Evolutionary conservation across 2,797 vertebrate genomes (phyloP), one percentile per base, ranked within the genome.

Genomic region (Decapterus maruadsi): DNA sequence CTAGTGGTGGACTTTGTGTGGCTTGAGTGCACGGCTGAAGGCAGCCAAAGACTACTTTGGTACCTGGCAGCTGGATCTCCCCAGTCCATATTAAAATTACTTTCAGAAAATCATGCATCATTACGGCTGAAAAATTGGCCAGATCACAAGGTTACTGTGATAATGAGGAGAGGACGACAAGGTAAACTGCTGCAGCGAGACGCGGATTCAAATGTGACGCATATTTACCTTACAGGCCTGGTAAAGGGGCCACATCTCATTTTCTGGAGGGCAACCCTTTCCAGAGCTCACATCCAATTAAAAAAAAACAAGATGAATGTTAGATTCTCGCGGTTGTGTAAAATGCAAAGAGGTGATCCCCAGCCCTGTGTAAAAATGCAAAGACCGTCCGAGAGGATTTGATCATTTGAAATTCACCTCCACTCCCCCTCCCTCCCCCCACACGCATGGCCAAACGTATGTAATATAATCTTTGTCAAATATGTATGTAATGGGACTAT

Each of bases 111-210:
- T 79, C 83, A 77, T 66, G 80, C 85, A 83, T 92, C 88, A 90
- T 92, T 92, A 91, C 54, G 1, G 68, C 51, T 62, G 66, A 64
- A 76, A 78, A 88, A 88, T 51, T 77, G 82, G 68, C 75, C 84
- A 68, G 88, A 90, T 92, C 86, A 85, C 83, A 88, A 91, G 93
- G 93, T 92, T 85, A 87, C 67, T 31, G 80, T 77, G 85, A 82
- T 94, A 93, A 94, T 87, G 93, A 94, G 91, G 77, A 58, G 73
- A 76, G 72, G 80, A 80, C 68, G 68, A 90, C 80, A 64, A 88
- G 80, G 74, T 85, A 85, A 90, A 91, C 83, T 78, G 82, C 81
- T 0, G 78, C 69, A 34, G 61, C 2, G 70, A 80, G 79, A 75
- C 31, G 46, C 11, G 42, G 79, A 84, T 83, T 86, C 65, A 75